Percentiles rank a stretch among this genome's conserved stretches.
Evolutionary conservation across 1,140 invertebrate genomes (phyloP).

Genomic region (Fopius arisanus): DNA sequence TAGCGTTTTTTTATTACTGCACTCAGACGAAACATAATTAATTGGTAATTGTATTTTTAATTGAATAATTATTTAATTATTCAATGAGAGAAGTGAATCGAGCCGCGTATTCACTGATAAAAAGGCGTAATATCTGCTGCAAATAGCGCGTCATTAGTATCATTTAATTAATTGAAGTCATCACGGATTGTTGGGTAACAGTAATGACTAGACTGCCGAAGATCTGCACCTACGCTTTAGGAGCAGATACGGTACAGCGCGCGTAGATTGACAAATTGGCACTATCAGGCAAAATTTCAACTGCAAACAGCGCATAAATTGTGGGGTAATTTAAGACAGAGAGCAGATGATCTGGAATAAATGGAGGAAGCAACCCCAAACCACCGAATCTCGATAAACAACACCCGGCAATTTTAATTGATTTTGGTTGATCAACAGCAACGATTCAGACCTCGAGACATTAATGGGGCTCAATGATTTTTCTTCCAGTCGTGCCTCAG

Average conservation of each 20-base stretch:
- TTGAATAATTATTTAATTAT: no score
- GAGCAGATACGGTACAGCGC: not conserved
- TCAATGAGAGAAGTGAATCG: not conserved
- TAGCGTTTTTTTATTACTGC: no score
- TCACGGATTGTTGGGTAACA: not conserved
- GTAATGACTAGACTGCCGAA: not conserved
- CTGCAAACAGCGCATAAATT: not conserved
- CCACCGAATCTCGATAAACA: not conserved
- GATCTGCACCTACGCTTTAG: not conserved
- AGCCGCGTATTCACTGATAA: not conserved
- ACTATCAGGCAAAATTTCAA: not conserved
- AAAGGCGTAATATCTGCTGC: constrained; percentile 1
- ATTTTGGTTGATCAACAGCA: not conserved
- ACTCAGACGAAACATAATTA: no score
- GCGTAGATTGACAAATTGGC: not conserved
- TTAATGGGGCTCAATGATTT: not conserved
- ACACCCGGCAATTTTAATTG: not conserved
- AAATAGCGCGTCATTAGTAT: constrained; percentile 21
- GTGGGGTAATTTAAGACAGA: not conserved
- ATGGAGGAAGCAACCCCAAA: not conserved
- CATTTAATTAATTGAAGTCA: not conserved
- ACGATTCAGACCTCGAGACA: not conserved
- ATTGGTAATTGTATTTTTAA: not conserved
- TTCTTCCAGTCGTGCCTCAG: not conserved
- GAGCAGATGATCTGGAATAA: not conserved